Base-by-base conservation (phyloP, 2,113 vertebrate genomes). In the Tympanuchus pallidicinctus region DNA sequence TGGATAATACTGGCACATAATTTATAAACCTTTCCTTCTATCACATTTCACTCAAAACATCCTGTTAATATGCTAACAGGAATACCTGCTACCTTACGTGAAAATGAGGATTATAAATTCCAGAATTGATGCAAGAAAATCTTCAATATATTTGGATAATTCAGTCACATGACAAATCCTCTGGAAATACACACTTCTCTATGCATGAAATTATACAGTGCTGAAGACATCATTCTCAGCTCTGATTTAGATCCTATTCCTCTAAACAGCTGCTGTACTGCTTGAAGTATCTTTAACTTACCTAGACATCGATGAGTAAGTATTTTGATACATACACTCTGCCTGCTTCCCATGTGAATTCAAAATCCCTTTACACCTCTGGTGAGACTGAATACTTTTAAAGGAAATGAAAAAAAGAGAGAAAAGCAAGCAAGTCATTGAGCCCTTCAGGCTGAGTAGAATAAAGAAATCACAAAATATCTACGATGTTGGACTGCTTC, bases 271-370 rank as follows among this genome's bases (percentile, higher is more conserved):
- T 50, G 30, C 54, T 89, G 15, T 57, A n/a, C 10, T 60, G 15
- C 45, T 76, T 82, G 56, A 70, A 89, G 71, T 91, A 81, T 30
- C 16, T 88, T 89, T 91, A 72, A 60, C 25, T 89, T 92, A 82
- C 10, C 9, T 83, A 76, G 57, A 70, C 86, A 87, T 25, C 66
- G 81, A 70, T 92, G 61, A 92, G 82, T 83, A 94, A 87, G 6
- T 79, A 54, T 90, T 86, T 90, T 20, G 56, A 48, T 71, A 80
- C 5, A 32, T 85, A 73, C 28, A 50, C 47, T 83, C 57, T 43
- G 17, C 8, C 14, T 54, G 1, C 3, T 59, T 92, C 40, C 84
- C n/a, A 57, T 48, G 18, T 84, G 54, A 57, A 13, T 75, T 84
- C 16, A 48, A 84, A 83, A 20, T 48, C 20, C 82, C 52, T 70